Base-by-base conservation (phyloP, 2,797 vertebrate genomes). In the Pelochelys cantorii region DNA sequence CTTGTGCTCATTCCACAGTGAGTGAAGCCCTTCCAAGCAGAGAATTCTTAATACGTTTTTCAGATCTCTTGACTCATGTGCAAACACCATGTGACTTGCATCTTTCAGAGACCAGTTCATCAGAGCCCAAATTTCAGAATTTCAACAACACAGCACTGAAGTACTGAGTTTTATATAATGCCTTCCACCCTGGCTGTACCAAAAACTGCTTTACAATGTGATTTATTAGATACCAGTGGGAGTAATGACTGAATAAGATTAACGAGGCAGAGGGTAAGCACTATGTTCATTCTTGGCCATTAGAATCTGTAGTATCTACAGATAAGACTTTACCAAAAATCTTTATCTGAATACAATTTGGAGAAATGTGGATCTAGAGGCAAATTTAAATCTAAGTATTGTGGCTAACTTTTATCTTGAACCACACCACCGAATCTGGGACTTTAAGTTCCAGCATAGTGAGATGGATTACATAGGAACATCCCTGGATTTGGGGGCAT, bases 1-100 rank as follows among this genome's bases (percentile, higher is more conserved):
- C 27, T 53, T 84, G 22, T 94, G 71, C 93, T 95, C 89, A 74
- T 88, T 86, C 96, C 96, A 79, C 68, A 95, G 31, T 4, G 84
- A 90, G 57, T 93, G 59, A 93, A 96, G 86, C 65, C 23, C 91
- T 95, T 91, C 97, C 96, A 96, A 94, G 93, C 3, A 92, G 54
- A 85, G 84, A 31, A 81, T 74, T 88, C 29, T 6, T 34, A 91
- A 97, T 96, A 95, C 92, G 87, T 96, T 97, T 97, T 97, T 91
- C 97, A 97, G 97, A 97, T 88, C 62, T 23, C 56, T 31, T 37
- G 27, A 75, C 84, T 25, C 48, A 12, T 77, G 65, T 79, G 91
- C 88, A 94, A 96, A 84, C 86, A 57, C 79, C 90, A 56, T 81
- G 92, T 65, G 78, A 87, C 52, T 57, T 20, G 18, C 79, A 89